Evolutionary conservation across 35 echinoderm and acorn worm species (phyloP), one percentile per base, ranked within the genome.

Genomic region (Eucidaris tribuloides): DNA sequence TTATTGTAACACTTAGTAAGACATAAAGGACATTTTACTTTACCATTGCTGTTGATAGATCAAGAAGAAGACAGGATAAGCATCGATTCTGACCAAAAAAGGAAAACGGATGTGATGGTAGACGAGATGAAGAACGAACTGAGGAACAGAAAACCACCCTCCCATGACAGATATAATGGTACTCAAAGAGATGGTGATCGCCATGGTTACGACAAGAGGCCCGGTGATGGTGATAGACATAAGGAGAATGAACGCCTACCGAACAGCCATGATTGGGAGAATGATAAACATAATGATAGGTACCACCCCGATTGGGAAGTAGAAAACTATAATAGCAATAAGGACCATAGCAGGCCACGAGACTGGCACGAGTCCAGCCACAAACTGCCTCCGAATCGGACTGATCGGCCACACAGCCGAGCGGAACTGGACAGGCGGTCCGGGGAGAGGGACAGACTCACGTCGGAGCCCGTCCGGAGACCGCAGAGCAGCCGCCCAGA

Each of bases 81-180:
- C 37, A 36, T 74, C 24, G 68, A 74, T 74, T 74, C 68, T 44
- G 68, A 74, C 37, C 68, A 74, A 44, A 74, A 74, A n/a, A 74
- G 68, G 40, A 74, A 74, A 74, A 74, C 68, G 29, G 68, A 74
- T 44, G 44, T 41, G 38, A 22, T 74, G 11, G 68, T 74, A 25
- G 68, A 44, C 68, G 68, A 74, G 37, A 74, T 74, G 68, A 74
- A 74, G 68, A 74, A 74, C 44, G 37, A 74, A 74, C 68, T 74
- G 68, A 74, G 37, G 68, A 38, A 74, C 24, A 14, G 28, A n/a
- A n/a, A n/a, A 24, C 32, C 33, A 20, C 33, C 33, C 40, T 2
- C 66, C 37, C n/a, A 72, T 40, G 66, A n/a, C n/a, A n/a, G n/a
- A n/a, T n/a, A n/a, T n/a, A n/a, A n/a, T n/a, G n/a, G n/a, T n/a